phyloP scores from a whole-genome alignment of 2,797 vertebrate species.

The Mionectes olivaceus region DNA sequence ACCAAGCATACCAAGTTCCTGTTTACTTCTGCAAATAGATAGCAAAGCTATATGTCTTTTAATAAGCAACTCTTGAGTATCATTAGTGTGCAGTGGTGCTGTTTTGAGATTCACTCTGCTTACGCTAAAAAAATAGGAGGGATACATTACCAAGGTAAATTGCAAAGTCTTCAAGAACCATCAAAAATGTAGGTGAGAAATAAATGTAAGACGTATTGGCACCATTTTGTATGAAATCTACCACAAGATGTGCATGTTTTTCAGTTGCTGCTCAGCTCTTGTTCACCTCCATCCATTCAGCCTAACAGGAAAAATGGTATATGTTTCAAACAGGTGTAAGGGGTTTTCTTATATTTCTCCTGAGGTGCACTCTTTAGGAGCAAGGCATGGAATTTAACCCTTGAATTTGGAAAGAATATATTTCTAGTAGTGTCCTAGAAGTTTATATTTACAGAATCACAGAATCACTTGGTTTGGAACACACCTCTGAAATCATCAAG shows the following conservation, averaged over 20 bases:
- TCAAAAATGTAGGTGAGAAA: not conserved
- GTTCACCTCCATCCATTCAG: not conserved
- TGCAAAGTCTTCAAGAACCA: not conserved
- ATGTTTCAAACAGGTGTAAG: not conserved
- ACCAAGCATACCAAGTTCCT: not conserved
- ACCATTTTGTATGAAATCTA: not conserved
- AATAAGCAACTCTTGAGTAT: not conserved
- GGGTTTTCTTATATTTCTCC: not conserved
- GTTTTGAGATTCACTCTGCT: not conserved
- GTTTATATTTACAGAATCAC: not conserved
- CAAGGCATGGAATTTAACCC: not conserved
- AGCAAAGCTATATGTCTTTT: not conserved
- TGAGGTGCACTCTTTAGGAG: not conserved
- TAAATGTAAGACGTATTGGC: not conserved
- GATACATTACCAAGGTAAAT: not conserved
- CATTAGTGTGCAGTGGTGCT: not conserved
- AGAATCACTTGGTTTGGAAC: not conserved
- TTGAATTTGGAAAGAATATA: not conserved
- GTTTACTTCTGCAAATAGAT: not conserved
- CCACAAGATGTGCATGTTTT: accelerated
- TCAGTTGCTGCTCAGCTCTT: not conserved
- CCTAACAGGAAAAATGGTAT: not conserved
- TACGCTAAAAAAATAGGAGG: not conserved
- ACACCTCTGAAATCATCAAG: not conserved
- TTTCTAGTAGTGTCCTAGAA: not conserved